Base-by-base conservation (phyloP, 1,140 invertebrate species). In the Eupristina koningsbergeri region DNA sequence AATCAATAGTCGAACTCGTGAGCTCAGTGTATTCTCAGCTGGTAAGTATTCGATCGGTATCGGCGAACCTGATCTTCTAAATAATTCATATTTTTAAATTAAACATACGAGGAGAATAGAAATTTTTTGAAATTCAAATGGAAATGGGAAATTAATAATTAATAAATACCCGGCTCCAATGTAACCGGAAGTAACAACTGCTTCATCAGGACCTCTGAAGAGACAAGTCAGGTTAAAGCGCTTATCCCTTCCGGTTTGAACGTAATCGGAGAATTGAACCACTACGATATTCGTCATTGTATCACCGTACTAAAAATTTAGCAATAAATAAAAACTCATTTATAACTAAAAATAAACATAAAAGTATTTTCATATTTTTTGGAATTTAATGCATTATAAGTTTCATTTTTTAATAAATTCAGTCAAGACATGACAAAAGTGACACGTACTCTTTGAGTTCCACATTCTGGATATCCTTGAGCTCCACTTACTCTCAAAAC, bases 281-380 rank as follows among this genome's bases (percentile, higher is more conserved):
- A 98, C 97, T 6, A 98, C 97, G 75, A 98, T 98, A 88, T 98
- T 98, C 63, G 97, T 98, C 95, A 98, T 96, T 0, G 96, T 97
- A 88, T 98, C 97, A 0, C 96, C 97, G 87, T 97, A 97, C 96
- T 97, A 90, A 29, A 90, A 93, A 86, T 39, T 77, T 67, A 53
- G 8, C 11, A 36, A 69, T 22, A 11, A 34, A 7, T 75, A 75
- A 53, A 31, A 36, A 69, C 9, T 36, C 11, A 69, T 36, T 69
- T 15, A 13, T 34, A 11, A 29, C 36, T 29, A 19, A 36, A 69
- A 31, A 31, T 36, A 45, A 45, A 69, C 9, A 69, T 69, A 31
- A 31, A 9, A 69, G 9, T 69, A 34, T 17, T 53, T 17, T 45
- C 11, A 11, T 3, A 53, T 3, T 53, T 53, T 53, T 69, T 15